phyloP scores from a whole-genome alignment of 2,888 invertebrate species.

The Sepioteuthis lessoniana region DNA sequence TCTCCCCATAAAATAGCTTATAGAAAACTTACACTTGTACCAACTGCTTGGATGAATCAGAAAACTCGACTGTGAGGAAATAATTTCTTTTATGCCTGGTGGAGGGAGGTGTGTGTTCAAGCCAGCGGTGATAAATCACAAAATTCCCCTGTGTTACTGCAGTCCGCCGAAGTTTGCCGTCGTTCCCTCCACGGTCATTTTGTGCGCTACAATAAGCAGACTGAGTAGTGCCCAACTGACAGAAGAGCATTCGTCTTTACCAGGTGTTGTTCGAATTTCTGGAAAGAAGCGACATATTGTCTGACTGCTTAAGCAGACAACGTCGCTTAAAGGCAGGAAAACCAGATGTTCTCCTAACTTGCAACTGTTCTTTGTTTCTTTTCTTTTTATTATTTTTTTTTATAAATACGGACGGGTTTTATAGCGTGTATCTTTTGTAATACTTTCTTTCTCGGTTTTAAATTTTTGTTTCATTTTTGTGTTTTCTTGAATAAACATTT shows the following conservation, averaged over 20 bases:
- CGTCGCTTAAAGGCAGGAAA: neutral
- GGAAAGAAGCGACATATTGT: slow-evolving; percentile 6
- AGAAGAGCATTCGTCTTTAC: neutral
- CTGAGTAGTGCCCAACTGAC: neutral
- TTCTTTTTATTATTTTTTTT: neutral
- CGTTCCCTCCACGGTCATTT: neutral
- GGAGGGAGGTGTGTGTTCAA: neutral
- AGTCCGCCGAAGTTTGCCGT: neutral
- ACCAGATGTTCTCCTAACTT: neutral
- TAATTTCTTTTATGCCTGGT: neutral
- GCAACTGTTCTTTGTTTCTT: neutral
- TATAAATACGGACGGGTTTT: neutral
- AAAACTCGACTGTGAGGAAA: neutral
- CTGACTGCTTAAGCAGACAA: neutral
- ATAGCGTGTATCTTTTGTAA: neutral
- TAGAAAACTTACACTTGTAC: neutral
- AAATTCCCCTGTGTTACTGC: neutral
- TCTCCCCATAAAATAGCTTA: neutral
- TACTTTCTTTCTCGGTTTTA: neutral
- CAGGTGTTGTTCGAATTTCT: neutral
- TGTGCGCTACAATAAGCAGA: neutral
- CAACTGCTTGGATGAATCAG: neutral
- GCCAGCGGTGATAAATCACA: neutral
- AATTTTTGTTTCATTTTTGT: neutral
- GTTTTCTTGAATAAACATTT: neutral